Base-by-base conservation (phyloP, 2,113 vertebrate species). In the Dasyurus viverrinus region DNA sequence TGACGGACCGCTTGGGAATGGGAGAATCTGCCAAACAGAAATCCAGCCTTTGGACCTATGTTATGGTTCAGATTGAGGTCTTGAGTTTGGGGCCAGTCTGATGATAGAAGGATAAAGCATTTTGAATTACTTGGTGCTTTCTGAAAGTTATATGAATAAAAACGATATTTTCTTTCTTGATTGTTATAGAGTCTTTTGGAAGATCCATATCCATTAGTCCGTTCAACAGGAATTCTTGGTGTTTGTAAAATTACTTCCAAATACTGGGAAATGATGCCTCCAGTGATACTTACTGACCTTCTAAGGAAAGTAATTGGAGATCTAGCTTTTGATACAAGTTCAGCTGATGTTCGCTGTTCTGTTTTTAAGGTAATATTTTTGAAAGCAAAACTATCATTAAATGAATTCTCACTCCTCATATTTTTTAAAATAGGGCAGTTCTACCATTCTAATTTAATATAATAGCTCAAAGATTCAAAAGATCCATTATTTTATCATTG, bases 181-280 rank as follows among this genome's bases (percentile, higher is more conserved):
- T 91, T 96, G 10, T n/a, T 94, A 3, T 95, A 99, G 99, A 98
- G 12, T 91, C 99, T 99, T 46, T 98, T 99, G 36, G 98, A 99
- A 95, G 99, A 99, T 94, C 99, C 99, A 96, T 98, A 99, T 54
- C 99, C 99, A 0, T 92, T 98, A 48, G 99, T 99, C 53, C 99
- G 99, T 84, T 99, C 99, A 53, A 98, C 98, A 8, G 99, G 99
- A 10, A 98, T 98, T 0, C 98, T 99, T 10, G 99, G 99, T 5
- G 99, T 99, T 2, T 99, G 99, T 98, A 99, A 99, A 97, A 99
- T 99, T 97, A 98, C 99, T 90, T 98, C 98, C 53, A 99, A 98
- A 90, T 99, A 99, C 98, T 99, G 99, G 99, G 99, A 99, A 96
- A 98, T 99, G 97, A 99, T 99, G 95, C 99, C 99, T n/a, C 96